phyloP scores from a whole-genome alignment of 1,140 invertebrate species.

The Temnothorax longispinosus region DNA sequence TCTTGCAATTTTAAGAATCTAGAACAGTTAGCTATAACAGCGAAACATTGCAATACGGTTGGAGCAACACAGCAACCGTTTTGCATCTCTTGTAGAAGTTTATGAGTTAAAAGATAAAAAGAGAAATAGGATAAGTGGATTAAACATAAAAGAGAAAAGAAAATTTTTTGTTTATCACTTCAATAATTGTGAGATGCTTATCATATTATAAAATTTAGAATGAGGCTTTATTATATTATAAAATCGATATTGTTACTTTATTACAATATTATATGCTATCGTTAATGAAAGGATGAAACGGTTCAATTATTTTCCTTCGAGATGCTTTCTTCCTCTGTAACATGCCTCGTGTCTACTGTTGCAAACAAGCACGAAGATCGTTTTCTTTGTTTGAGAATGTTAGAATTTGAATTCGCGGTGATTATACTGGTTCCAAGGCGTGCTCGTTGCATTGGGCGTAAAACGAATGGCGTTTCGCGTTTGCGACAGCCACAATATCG shows the following conservation, averaged over 20 bases:
- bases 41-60: not conserved
- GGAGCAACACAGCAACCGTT: not conserved
- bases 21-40: not conserved
- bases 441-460: not conserved
- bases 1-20: not conserved
- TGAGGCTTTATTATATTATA: not conserved
- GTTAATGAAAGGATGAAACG: not conserved
- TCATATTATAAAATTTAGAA: not conserved
- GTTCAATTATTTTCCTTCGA: not conserved
- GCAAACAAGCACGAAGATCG: not conserved
- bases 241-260: not conserved
- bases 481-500: conserved; percentile 62
- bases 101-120: not conserved
- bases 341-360: too few relatives aligned
- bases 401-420: not conserved
- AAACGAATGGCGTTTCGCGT: conserved; percentile 28
- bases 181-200: not conserved
- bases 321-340: not conserved
- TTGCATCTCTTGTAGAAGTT: not conserved
- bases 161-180: not conserved
- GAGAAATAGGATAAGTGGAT: not conserved
- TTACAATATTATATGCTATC: not conserved
- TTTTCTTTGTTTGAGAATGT: not conserved
- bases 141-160: not conserved
- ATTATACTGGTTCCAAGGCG: not conserved